Conservation (phyloP, 2,113 vertebrate species). For the Nothoprocta pentlandii region DNA sequence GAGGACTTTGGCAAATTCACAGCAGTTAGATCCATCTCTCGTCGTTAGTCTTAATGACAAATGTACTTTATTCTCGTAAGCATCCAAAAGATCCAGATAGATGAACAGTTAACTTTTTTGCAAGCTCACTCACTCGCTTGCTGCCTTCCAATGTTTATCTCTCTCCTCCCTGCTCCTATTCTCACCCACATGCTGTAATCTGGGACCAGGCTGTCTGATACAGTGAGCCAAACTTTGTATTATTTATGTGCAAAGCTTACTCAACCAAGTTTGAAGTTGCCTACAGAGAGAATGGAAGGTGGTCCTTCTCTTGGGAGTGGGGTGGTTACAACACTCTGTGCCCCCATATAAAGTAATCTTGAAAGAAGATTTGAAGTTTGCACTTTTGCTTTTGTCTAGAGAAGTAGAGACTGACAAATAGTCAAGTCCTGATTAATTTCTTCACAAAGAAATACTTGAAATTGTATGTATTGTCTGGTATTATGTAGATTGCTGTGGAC, state of each 20-base stretch:
- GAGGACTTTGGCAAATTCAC: slow-evolving; percentile 17
- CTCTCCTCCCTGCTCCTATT: neutral
- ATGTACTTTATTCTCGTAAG: neutral
- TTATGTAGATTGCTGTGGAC: fast-evolving
- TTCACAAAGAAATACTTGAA: neutral
- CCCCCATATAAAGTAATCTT: neutral
- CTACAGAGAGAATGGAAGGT: neutral
- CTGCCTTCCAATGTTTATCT: neutral
- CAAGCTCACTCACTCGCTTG: neutral
- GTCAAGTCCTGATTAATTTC: neutral
- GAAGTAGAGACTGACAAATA: too few species aligned
- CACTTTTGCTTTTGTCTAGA: neutral
- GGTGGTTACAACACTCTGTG: neutral
- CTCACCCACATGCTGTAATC: neutral
- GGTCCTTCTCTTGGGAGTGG: neutral
- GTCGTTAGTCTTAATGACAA: neutral
- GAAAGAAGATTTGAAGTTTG: neutral
- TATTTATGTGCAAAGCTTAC: neutral
- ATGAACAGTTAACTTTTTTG: neutral
- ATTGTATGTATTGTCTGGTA: fast-evolving
- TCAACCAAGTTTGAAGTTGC: neutral
- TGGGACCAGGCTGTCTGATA: neutral
- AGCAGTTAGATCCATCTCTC: slow-evolving; percentile 5
- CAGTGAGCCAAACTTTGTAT: neutral
- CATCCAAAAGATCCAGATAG: neutral